Evolutionary conservation across 2,888 invertebrate genomes (phyloP), one percentile per base, ranked within the genome.

Genomic region (Melanotus villosus): DNA sequence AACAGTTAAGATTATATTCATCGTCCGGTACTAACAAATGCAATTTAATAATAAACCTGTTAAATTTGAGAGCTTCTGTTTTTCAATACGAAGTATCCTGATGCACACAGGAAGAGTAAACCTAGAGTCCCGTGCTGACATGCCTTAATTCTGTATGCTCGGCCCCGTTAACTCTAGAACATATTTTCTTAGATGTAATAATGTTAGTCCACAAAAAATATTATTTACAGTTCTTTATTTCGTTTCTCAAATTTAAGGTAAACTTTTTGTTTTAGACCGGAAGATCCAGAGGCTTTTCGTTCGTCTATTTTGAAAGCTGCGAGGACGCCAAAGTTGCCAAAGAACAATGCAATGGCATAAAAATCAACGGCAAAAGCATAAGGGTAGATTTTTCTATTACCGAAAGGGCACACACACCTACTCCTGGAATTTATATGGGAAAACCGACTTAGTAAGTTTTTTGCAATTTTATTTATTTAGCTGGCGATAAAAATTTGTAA

Each of bases 381-480:
- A 89, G 98, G 76, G 98, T 98, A 6, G 98, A 98, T 85, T 98
- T 90, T 86, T 98, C 98, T 4, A 97, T 98, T 79, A 98, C 98
- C 41, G 93, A 96, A 85, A 89, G 98, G 68, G 96, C 98, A 7
- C 98, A 98, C 84, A 97, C 98, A 0, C 98, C 98, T 9, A 99
- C 98, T 3, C 98, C 98, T 5, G 98, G 98, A 65, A 93, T 98
- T 77, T 98, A 98, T 82, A 96, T 97, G 93, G 98, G 98, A 54
- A 95, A 94, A 85, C 95, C 96, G 0, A 95, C 96, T 19, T 88
- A 89, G 91, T 92, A 83, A 88, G 90, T 58, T 14, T 41, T n/a
- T 38, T n/a, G n/a, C n/a, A n/a, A n/a, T 32, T 32, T 32, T 32
- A 32, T 32, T 32, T 5, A 32, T 32, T 32, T 5, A 1, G 1